Percentiles rank a stretch among this genome's conserved stretches.
Evolutionary conservation across 2,113 vertebrate genomes (phyloP).

Genomic region (Lagenorhynchus albirostris): DNA sequence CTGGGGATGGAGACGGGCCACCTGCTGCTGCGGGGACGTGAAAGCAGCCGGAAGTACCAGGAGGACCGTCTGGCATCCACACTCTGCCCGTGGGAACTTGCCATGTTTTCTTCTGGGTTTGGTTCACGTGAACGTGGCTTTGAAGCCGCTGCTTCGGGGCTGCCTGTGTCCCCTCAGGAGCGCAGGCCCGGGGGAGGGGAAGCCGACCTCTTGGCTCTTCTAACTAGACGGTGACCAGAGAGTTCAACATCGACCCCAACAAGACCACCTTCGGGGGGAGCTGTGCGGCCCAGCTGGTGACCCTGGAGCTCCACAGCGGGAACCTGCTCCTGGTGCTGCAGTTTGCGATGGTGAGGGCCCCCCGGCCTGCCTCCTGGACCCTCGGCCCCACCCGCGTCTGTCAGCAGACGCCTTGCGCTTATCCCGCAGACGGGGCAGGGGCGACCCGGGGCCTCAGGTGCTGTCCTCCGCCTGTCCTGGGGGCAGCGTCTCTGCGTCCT

Average conservation of each 20-base stretch:
- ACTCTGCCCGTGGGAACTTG: no score
- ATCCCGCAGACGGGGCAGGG: neutral
- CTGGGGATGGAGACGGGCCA: neutral
- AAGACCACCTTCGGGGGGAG: slow-evolving; percentile 78
- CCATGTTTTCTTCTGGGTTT: neutral
- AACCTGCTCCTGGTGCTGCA: slow-evolving; percentile 72
- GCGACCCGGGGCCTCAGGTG: rapidly evolving
- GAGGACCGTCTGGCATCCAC: rapidly evolving
- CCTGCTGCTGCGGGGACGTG: rapidly evolving
- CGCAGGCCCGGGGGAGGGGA: rapidly evolving
- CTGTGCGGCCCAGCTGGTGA: slow-evolving; percentile 78
- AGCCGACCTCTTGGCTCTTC: neutral
- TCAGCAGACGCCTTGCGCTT: no score
- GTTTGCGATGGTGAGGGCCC: slow-evolving; percentile 85
- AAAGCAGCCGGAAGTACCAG: neutral
- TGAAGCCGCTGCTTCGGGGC: neutral
- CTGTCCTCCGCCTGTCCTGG: rapidly evolving
- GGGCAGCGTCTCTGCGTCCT: rapidly evolving
- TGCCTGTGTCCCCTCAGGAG: neutral
- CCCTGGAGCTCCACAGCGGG: slow-evolving; percentile 79
- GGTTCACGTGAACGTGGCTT: neutral
- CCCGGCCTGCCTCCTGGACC: neutral
- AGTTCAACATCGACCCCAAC: slow-evolving; percentile 85
- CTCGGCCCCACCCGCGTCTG: rapidly evolving
- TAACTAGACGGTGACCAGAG: neutral